phyloP scores from a whole-genome alignment of 2,113 vertebrate species.

The Rafetus swinhoei region DNA sequence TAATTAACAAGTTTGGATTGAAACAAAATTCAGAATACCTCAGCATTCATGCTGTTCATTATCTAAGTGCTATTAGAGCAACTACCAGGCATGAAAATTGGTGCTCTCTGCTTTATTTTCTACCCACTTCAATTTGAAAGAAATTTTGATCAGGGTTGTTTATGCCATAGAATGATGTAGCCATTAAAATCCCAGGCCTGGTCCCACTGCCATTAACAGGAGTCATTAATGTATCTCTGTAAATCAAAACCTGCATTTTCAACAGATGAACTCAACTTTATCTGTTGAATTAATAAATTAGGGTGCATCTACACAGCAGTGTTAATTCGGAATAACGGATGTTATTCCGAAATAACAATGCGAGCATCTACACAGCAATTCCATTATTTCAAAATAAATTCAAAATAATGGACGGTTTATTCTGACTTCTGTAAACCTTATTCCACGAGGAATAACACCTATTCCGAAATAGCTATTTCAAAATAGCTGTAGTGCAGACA shows the following conservation, averaged over 20 bases:
- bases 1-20: not conserved
- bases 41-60: not conserved
- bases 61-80: not conserved
- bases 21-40: not conserved
- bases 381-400: too few relatives aligned
- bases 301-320: too few relatives aligned
- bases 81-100: not conserved
- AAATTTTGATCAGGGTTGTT: not conserved
- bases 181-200: rapidly evolving
- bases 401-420: too few relatives aligned
- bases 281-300: not conserved
- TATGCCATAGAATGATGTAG: not conserved
- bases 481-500: too few relatives aligned
- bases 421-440: too few relatives aligned
- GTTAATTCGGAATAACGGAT: too few relatives aligned
- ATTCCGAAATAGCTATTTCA: too few relatives aligned
- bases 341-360: too few relatives aligned
- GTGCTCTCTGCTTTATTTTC: not conserved
- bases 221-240: not conserved
- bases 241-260: not conserved
- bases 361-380: too few relatives aligned
- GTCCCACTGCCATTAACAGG: not conserved
- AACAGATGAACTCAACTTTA: not conserved
- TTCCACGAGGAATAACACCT: too few relatives aligned
- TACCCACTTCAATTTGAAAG: not conserved